Percentiles rank a stretch among this genome's conserved stretches.
These are phyloP conservation scores for Pseudeuparius sepicola DNA, from an alignment of 2,888 invertebrate species.

Conservation along the genomic window DNA sequence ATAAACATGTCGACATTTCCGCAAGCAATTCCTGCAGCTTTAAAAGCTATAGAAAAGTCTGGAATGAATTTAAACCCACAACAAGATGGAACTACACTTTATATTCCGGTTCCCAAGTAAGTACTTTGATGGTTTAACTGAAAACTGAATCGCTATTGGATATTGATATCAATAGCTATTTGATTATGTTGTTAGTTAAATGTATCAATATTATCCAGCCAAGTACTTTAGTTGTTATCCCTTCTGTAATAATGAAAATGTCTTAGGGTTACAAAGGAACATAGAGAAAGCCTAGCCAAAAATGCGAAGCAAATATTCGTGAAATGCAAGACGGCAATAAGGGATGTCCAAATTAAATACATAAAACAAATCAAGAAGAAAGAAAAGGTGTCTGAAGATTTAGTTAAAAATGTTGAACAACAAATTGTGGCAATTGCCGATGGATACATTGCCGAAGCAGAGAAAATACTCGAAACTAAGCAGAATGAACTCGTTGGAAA, in stretches of 20 bases:
- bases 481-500: constrained; percentile 66
- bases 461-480: constrained; percentile 56
- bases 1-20: constrained; percentile 78
- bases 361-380: constrained; percentile 63
- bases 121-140: constrained; percentile 24
- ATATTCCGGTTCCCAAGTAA: constrained; percentile 80
- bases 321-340: constrained; percentile 66
- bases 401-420: constrained; percentile 52
- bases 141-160: too few species aligned
- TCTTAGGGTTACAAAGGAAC: constrained; percentile 80
- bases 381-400: constrained; percentile 60
- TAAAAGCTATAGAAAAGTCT: constrained; percentile 66
- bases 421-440: constrained; percentile 63
- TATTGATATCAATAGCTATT: too few species aligned
- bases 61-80: constrained; percentile 91
- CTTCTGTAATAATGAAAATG: too few species aligned
- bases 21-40: constrained; percentile 69
- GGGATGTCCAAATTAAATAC: constrained; percentile 63
- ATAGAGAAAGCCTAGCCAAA: constrained; percentile 78
- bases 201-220: too few species aligned
- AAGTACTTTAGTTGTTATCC: too few species aligned
- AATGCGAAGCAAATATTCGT: constrained; percentile 75
- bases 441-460: constrained; percentile 53
- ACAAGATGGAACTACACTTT: constrained; percentile 86
- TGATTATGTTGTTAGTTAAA: too few species aligned